These are phyloP conservation scores for Acanthiza pusilla DNA, from an alignment of 2,797 vertebrate species.

Conservation along the genomic window DNA sequence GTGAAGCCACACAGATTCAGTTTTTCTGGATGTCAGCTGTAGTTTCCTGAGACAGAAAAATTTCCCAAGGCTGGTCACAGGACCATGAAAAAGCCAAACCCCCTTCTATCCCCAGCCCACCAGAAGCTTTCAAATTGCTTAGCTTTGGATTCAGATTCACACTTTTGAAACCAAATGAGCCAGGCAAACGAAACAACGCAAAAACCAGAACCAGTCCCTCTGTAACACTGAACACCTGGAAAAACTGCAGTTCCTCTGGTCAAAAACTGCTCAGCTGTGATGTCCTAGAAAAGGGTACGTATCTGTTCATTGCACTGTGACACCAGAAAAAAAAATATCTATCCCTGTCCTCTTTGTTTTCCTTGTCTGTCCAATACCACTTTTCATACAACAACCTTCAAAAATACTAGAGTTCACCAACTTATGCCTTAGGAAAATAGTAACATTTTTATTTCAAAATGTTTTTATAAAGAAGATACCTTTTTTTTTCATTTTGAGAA, in stretches of 20 bases:
- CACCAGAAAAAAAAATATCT: neutral
- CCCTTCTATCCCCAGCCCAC: neutral
- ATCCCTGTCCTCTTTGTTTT: neutral
- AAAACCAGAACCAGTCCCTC: neutral
- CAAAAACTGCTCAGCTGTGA: neutral
- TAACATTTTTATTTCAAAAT: neutral
- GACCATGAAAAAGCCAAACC: neutral
- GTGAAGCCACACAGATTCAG: neutral
- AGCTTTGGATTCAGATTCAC: neutral
- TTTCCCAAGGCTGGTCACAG: neutral
- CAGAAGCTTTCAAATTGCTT: neutral
- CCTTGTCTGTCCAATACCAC: neutral
- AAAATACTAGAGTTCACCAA: accelerated
- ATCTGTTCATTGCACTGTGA: neutral
- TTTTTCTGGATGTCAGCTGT: constrained; percentile 16
- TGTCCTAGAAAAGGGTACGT: accelerated
- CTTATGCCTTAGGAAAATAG: neutral
- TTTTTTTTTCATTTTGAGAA: neutral
- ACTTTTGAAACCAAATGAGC: neutral
- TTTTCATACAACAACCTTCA: neutral
- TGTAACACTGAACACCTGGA: neutral
- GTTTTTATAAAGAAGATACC: neutral
- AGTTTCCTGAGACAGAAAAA: constrained; percentile 52
- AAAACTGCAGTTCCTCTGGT: neutral
- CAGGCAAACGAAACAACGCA: neutral